phyloP scores from a whole-genome alignment of 2,888 invertebrate species.

The Cataglyphis altisquamis region DNA sequence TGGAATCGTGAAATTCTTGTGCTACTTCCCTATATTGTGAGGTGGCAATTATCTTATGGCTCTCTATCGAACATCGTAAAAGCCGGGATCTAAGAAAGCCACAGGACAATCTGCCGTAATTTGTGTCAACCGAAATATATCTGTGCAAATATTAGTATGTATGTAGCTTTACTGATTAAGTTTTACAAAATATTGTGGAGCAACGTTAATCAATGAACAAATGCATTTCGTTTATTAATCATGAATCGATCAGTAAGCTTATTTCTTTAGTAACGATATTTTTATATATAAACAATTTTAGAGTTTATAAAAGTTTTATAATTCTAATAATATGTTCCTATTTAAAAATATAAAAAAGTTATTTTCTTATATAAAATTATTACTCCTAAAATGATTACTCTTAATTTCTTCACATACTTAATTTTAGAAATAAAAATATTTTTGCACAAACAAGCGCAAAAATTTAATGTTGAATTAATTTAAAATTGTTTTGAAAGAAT shows the following conservation, averaged over 20 bases:
- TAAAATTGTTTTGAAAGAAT: background rate
- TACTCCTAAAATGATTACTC: slow-evolving; percentile 10
- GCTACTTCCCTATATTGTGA: background rate
- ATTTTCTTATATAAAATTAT: background rate
- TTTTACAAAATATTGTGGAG: background rate
- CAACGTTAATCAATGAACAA: background rate
- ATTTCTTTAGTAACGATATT: background rate
- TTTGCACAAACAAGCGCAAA: background rate
- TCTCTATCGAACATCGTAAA: background rate
- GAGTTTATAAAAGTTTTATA: background rate
- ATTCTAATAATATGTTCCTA: background rate
- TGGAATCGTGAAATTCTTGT: background rate
- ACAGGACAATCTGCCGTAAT: background rate
- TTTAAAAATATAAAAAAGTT: background rate
- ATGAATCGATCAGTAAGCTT: background rate
- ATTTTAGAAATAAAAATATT: background rate
- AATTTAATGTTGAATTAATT: background rate
- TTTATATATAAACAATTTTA: background rate
- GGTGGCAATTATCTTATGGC: slow-evolving; percentile 34
- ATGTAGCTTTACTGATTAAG: background rate
- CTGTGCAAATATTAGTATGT: background rate
- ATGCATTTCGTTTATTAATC: background rate
- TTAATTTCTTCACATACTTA: background rate
- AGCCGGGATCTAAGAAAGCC: background rate
- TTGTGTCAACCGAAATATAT: background rate